These are phyloP conservation scores for Andrena marginata DNA, from an alignment of 2,888 invertebrate genomes.

Conservation along the genomic window DNA sequence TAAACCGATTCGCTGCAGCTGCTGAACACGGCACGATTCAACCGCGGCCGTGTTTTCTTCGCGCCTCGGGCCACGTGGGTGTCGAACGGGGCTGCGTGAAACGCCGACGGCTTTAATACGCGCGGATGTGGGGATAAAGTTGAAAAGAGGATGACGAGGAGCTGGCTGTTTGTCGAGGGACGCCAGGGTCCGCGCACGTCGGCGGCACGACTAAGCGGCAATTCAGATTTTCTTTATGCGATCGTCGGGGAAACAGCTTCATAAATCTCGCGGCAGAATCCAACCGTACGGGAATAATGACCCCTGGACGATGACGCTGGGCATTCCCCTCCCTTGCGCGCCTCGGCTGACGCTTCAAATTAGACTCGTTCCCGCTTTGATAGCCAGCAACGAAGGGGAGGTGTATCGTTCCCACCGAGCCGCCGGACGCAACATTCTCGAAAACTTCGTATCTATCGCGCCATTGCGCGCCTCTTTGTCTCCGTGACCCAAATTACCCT, in stretches of 20 bases:
- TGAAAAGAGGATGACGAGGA: slow-evolving; percentile 5
- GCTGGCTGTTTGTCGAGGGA: slow-evolving; percentile 6
- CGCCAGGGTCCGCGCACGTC: neutral
- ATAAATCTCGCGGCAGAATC: slow-evolving; percentile 35
- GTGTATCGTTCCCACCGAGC: neutral
- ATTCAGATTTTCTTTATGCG: slow-evolving; percentile 28
- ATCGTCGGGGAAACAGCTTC: slow-evolving; percentile 17
- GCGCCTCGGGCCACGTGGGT: neutral
- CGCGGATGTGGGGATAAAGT: neutral
- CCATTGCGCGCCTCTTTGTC: too few relatives aligned
- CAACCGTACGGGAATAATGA: slow-evolving; percentile 21
- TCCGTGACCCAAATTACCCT: too few relatives aligned
- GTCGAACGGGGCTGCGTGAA: neutral
- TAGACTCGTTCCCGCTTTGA: slow-evolving; percentile 30
- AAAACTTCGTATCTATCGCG: neutral
- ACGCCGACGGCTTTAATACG: neutral
- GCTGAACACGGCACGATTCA: neutral
- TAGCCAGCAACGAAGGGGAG: neutral
- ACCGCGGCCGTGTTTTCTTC: slow-evolving; percentile 1
- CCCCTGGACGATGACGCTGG: slow-evolving; percentile 19
- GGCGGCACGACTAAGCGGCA: slow-evolving; percentile 20
- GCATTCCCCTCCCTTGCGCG: neutral
- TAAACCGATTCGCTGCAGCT: slow-evolving; percentile 21
- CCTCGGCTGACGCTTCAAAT: slow-evolving; percentile 23
- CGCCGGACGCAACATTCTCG: neutral